Conservation (phyloP, 1,140 invertebrate genomes). For the Zeugodacus cucurbitae region DNA sequence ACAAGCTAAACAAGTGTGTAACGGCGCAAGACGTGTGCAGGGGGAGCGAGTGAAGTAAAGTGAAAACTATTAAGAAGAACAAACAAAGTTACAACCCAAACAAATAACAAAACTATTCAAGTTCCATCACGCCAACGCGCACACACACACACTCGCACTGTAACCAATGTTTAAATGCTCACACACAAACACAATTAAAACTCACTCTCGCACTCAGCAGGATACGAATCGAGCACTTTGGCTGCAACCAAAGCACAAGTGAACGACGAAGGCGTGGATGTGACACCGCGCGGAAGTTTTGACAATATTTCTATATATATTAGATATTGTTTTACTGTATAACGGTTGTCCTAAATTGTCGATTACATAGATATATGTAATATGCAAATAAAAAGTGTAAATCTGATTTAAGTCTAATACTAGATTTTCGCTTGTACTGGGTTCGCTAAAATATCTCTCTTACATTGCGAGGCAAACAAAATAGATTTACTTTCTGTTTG, state of each 20-base stretch:
- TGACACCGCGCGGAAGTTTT: not conserved
- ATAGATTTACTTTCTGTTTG: too few relatives aligned
- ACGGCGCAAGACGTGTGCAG: not conserved
- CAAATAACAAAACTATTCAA: conserved; percentile 20
- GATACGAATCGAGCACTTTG: not conserved
- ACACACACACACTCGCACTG: not conserved
- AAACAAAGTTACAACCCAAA: conserved; percentile 23
- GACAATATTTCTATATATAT: not conserved
- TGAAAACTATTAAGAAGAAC: conserved; percentile 37
- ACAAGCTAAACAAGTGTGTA: not conserved
- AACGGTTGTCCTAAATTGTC: too few relatives aligned
- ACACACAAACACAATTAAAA: not conserved
- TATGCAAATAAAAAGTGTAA: too few relatives aligned
- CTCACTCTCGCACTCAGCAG: not conserved
- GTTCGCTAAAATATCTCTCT: too few relatives aligned
- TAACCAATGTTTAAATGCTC: not conserved
- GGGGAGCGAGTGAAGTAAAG: not conserved
- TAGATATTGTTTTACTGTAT: too few relatives aligned
- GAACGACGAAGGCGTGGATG: not conserved
- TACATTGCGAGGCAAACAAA: too few relatives aligned
- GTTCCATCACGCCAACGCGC: not conserved
- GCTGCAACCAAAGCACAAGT: not conserved
- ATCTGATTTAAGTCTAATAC: too few relatives aligned
- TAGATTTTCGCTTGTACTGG: too few relatives aligned
- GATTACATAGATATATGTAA: too few relatives aligned